Evolutionary conservation across 2,113 vertebrate genomes (phyloP), one percentile per base, ranked within the genome.

Genomic region (Isichthys henryi): DNA sequence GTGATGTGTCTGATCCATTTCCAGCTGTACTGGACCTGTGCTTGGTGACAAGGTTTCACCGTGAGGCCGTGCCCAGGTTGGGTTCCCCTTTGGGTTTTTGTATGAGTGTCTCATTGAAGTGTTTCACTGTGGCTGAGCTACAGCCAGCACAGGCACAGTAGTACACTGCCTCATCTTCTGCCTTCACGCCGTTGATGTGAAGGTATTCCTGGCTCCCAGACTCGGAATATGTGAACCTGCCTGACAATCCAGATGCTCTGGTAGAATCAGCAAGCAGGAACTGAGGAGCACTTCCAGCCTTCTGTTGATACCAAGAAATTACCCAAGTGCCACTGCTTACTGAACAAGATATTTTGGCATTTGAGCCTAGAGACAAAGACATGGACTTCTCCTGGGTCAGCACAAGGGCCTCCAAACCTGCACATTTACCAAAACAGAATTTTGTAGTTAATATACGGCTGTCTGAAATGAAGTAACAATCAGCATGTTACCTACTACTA

Each of bases 251-350:
- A 48, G 84, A 0, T 86, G 39, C 89, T 86, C 52, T 53, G 85
- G 1, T 70, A 6, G 50, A 35, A 3, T 7, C n/a, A 11, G 0
- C 13, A 52, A 92, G 82, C 39, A 91, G 43, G 50, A 87, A 92
- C 19, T 45, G n/a, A 52, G 91, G 91, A 6, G 1, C 52, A 52
- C 74, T 39, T 74, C 83, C 90, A 85, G 52, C 3, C 70, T 92
- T 92, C 82, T 92, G 90, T 70, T 88, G 88, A 56, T 77, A 92
- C 91, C 91, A 92, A 43, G 90, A 90, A 8, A 91, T 84, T 0
- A 2, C 2, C 27, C 35, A 91, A 19, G 1, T 58, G 39, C 35
- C 5, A 10, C 45, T 74, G 43, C 31, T 46, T 31, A 66, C 11
- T 49, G 7, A 88, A 52, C 90, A 92, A 48, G 90, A 48, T 27